A percentile compares a stretch with the other conserved stretches of the same genome.
Conservation (phyloP, 2,797 vertebrate genomes). For the Leptatherina wallacei region DNA sequence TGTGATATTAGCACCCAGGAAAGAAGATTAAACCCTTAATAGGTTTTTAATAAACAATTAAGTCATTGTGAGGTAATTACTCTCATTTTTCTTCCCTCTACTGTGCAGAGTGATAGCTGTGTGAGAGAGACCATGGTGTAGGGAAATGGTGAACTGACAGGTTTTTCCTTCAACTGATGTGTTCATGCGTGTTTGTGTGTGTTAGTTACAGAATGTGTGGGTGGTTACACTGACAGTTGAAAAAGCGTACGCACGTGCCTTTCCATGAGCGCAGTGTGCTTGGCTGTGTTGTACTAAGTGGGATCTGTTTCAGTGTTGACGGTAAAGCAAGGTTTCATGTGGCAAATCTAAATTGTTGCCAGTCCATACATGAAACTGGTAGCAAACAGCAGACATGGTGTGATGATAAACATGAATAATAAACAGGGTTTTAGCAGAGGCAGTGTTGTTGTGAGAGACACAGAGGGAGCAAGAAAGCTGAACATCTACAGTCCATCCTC, state of each 20-base stretch:
- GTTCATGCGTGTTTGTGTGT: slow-evolving; percentile 27
- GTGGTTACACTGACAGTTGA: slow-evolving; percentile 49
- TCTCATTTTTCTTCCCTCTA: slow-evolving; percentile 48
- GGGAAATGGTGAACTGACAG: slow-evolving; percentile 59
- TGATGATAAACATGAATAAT: slow-evolving; percentile 79
- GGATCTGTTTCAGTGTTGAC: slow-evolving; percentile 75
- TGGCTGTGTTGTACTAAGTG: slow-evolving; percentile 71
- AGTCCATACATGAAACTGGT: slow-evolving; percentile 73
- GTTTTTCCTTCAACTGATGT: slow-evolving; percentile 59
- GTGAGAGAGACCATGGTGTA: slow-evolving; percentile 39
- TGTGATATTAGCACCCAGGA: slow-evolving; percentile 40
- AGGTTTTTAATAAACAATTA: slow-evolving; percentile 68
- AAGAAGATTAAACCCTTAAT: slow-evolving; percentile 46
- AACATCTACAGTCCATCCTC: slow-evolving; percentile 27
- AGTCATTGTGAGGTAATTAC: slow-evolving; percentile 65
- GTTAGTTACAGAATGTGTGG: slow-evolving; percentile 56
- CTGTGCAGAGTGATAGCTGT: slow-evolving; percentile 46
- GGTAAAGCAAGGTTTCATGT: slow-evolving; percentile 69
- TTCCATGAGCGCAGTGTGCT: slow-evolving; percentile 50
- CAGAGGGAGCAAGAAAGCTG: slow-evolving; percentile 26
- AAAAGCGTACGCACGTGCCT: slow-evolving; percentile 28
- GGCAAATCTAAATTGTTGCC: slow-evolving; percentile 71
- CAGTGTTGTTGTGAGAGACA: slow-evolving; percentile 37
- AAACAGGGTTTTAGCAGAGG: slow-evolving; percentile 65
- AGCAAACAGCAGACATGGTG: slow-evolving; percentile 74